phyloP scores from a whole-genome alignment of 1,140 invertebrate genomes.

The Apis cerana region DNA sequence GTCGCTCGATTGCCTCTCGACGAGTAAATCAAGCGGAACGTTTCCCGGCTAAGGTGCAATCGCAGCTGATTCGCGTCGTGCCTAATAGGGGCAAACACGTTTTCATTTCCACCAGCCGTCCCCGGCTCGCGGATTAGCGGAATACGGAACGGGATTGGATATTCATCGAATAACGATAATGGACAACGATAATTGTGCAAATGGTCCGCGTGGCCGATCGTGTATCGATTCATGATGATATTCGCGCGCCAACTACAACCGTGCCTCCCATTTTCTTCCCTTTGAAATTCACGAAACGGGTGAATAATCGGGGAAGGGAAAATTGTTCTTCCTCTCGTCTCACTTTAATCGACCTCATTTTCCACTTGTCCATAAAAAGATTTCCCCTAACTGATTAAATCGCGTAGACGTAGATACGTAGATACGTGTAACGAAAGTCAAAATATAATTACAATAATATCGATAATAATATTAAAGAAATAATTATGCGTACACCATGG shows the following conservation, averaged over 20 bases:
- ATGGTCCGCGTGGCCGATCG: conserved; percentile 9
- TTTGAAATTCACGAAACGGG: not conserved
- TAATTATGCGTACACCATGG: not conserved
- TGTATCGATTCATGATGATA: conserved; percentile 40
- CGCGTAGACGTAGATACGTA: no score
- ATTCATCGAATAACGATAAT: conserved; percentile 46
- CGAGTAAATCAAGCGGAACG: not conserved
- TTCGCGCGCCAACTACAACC: not conserved
- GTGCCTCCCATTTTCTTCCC: not conserved
- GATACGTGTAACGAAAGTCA: no score
- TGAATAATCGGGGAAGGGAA: no score
- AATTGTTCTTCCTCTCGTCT: not conserved
- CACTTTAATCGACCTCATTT: no score
- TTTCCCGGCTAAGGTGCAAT: not conserved
- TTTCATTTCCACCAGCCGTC: conserved; percentile 26
- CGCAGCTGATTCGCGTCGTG: conserved; percentile 14
- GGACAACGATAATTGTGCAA: conserved; percentile 37
- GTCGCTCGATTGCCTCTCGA: conserved; percentile 9
- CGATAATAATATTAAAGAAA: not conserved
- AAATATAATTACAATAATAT: no score
- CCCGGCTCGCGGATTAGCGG: conserved; percentile 34
- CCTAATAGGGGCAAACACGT: conserved; percentile 35
- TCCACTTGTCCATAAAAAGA: no score
- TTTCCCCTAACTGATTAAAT: no score
- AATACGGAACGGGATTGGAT: conserved; percentile 26